Evolutionary conservation across 2,113 vertebrate species (phyloP).

Genomic region (Natator depressus): DNA sequence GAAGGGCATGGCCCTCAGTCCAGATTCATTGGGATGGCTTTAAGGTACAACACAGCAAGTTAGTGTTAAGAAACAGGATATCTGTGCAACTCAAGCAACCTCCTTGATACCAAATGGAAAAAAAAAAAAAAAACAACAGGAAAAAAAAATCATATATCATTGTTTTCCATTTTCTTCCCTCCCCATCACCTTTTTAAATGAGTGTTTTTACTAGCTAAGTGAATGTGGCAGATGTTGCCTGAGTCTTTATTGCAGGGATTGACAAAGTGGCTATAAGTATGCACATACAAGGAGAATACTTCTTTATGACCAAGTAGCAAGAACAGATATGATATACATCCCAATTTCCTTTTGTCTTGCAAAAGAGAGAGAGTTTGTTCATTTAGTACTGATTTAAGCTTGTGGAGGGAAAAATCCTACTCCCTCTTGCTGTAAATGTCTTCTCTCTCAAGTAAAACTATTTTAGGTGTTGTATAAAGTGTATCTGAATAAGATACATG

Average conservation of each 20-base stretch:
- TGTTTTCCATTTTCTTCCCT: slow-evolving; percentile 37
- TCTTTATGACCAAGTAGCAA: background rate
- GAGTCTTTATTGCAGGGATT: slow-evolving; percentile 26
- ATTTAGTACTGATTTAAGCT: background rate
- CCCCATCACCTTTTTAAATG: background rate
- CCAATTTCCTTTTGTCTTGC: background rate
- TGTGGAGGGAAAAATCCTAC: background rate
- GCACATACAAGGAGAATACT: background rate
- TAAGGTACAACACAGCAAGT: background rate
- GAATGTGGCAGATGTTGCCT: slow-evolving; percentile 12
- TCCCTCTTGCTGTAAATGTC: background rate
- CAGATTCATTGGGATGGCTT: background rate
- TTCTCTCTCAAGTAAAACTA: background rate
- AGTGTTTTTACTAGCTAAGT: slow-evolving; percentile 26
- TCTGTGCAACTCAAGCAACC: background rate
- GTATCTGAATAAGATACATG: background rate
- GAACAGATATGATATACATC: background rate
- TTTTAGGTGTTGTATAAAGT: background rate
- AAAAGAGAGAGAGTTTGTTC: background rate
- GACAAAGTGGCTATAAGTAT: slow-evolving; percentile 9
- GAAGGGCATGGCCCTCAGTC: background rate
- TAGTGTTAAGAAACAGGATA: background rate
- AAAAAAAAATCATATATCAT: slow-evolving; percentile 16
- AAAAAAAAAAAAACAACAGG: background rate
- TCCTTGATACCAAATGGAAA: slow-evolving; percentile 18